A percentile compares a stretch with the other conserved stretches of the same genome.
phyloP scores from a whole-genome alignment of 2,797 vertebrate genomes.

The Euthynnus affinis region DNA sequence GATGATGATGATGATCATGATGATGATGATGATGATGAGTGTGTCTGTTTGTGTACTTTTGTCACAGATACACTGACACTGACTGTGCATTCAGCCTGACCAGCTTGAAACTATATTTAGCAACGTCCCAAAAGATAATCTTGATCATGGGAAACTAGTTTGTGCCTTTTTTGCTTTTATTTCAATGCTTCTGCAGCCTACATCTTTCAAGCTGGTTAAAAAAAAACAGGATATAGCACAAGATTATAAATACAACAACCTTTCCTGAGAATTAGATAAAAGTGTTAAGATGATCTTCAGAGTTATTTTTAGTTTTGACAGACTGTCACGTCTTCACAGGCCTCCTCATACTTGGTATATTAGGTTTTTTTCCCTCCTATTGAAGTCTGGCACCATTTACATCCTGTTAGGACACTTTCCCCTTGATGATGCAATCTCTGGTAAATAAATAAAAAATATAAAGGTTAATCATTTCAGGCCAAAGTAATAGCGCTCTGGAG shows the following conservation, averaged over 20 bases:
- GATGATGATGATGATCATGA: slow-evolving; percentile 16
- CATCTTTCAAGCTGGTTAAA: background rate
- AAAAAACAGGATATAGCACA: background rate
- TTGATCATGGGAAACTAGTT: background rate
- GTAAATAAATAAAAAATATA: too few species aligned
- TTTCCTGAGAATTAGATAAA: slow-evolving; percentile 42
- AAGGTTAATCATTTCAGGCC: slow-evolving; percentile 4
- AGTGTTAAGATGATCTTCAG: background rate
- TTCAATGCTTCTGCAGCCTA: background rate
- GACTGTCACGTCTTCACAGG: slow-evolving; percentile 27
- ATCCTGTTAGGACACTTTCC: background rate
- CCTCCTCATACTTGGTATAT: background rate
- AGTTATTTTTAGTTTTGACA: slow-evolving; percentile 71
- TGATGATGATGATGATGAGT: slow-evolving; percentile 15
- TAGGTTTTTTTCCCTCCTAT: background rate
- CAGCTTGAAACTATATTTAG: background rate
- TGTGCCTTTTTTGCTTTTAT: background rate
- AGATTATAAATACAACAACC: slow-evolving; percentile 42
- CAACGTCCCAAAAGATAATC: background rate
- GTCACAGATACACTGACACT: slow-evolving; percentile 23
- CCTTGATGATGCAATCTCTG: background rate
- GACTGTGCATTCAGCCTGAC: background rate
- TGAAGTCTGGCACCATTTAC: slow-evolving; percentile 4
- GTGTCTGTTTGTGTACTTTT: background rate
- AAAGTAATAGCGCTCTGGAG: background rate